phyloP scores from a whole-genome alignment of 2,113 vertebrate species.

The Podarcis cretensis region DNA sequence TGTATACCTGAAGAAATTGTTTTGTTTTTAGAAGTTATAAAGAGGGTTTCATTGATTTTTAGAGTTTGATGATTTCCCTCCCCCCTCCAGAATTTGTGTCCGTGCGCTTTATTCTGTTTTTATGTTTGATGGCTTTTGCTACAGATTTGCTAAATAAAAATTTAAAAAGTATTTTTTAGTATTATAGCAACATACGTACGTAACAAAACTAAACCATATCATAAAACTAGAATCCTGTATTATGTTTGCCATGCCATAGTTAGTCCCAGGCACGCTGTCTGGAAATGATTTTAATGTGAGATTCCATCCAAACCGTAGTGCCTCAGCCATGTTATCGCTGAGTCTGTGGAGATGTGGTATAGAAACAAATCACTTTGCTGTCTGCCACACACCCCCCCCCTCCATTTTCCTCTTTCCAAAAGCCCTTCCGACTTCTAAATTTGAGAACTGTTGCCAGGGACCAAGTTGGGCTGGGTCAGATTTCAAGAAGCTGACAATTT shows the following conservation, averaged over 20 bases:
- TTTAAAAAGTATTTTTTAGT: too few species aligned
- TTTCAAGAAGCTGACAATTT: not conserved
- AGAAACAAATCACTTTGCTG: not conserved
- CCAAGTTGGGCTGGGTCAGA: not conserved
- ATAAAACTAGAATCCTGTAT: slow-evolving; percentile 42
- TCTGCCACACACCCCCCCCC: too few species aligned
- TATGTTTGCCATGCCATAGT: slow-evolving; percentile 45
- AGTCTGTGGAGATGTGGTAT: slow-evolving; percentile 4
- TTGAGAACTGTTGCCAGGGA: not conserved
- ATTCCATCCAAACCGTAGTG: slow-evolving; percentile 56
- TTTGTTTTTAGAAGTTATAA: too few species aligned
- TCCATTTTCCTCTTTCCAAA: not conserved
- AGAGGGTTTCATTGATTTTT: too few species aligned
- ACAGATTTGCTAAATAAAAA: too few species aligned
- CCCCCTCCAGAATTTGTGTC: too few species aligned
- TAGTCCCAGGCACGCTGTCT: slow-evolving; percentile 42
- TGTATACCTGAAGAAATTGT: too few species aligned
- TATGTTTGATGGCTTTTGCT: too few species aligned
- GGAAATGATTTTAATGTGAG: slow-evolving; percentile 31
- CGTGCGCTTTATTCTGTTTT: too few species aligned
- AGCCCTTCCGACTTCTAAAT: not conserved
- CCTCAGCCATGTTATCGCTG: slow-evolving; percentile 26
- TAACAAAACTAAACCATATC: not conserved
- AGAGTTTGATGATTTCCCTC: too few species aligned
- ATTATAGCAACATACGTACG: too few species aligned